A percentile compares a stretch with the other conserved stretches of the same genome.
These are phyloP conservation scores for Branchellion lobata DNA, from an alignment of 2,888 invertebrate genomes.

Conservation along the genomic window DNA sequence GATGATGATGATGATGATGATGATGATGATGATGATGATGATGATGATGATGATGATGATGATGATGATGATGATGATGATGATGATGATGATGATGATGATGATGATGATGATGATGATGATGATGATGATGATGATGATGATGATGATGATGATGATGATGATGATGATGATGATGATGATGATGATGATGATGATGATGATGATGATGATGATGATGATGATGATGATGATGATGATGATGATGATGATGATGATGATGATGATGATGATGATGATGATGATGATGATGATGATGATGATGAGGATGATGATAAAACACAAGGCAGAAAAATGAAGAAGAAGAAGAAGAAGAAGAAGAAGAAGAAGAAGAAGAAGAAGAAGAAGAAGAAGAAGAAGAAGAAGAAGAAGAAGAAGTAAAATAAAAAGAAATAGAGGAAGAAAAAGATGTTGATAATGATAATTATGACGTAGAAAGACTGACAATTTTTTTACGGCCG, in stretches of 20 bases:
- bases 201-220: slow-evolving; percentile 18
- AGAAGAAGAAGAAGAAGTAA: too few species aligned
- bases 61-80: slow-evolving; percentile 25
- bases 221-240: slow-evolving; percentile 31
- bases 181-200: slow-evolving; percentile 13
- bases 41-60: slow-evolving; percentile 13
- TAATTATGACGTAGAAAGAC: too few species aligned
- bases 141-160: slow-evolving; percentile 27
- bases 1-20: slow-evolving; percentile 21
- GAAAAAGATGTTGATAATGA: too few species aligned
- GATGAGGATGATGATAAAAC: slow-evolving; percentile 6
- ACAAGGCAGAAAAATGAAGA: neutral
- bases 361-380: neutral
- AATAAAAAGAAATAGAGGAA: too few species aligned
- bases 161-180: slow-evolving; percentile 30
- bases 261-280: slow-evolving; percentile 33
- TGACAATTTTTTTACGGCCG: too few species aligned
- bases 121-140: slow-evolving; percentile 27
- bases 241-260: slow-evolving; percentile 33
- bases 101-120: slow-evolving; percentile 31
- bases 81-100: slow-evolving; percentile 24
- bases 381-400: neutral
- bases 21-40: slow-evolving; percentile 26
- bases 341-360: neutral
- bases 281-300: slow-evolving; percentile 27